Evolutionary conservation across 2,797 vertebrate genomes (phyloP).

Genomic region (Crocodylus rhombifer): DNA sequence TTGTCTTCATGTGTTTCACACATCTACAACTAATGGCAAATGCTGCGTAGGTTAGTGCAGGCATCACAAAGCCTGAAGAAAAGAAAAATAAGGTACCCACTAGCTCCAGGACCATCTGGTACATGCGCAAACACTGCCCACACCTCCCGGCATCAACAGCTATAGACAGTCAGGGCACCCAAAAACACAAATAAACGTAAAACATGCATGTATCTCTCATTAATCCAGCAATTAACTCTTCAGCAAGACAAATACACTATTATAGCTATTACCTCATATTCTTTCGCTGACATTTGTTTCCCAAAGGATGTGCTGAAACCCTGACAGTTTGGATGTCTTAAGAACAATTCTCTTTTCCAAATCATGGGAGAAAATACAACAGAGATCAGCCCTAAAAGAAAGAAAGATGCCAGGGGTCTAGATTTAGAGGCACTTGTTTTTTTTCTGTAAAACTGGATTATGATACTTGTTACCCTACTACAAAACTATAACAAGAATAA

Average conservation of each 20-base stretch:
- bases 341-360: neutral
- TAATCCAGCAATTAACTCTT: neutral
- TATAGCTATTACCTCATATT: fast-evolving
- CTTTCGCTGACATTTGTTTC: neutral
- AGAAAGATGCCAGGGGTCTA: neutral
- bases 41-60: fast-evolving
- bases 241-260: neutral
- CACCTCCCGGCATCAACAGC: neutral
- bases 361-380: neutral
- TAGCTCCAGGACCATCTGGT: neutral
- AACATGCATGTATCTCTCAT: neutral
- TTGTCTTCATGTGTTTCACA: neutral
- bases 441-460: neutral
- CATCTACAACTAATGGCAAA: fast-evolving
- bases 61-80: neutral
- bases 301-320: neutral
- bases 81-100: fast-evolving
- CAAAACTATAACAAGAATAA: neutral
- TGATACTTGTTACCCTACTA: neutral
- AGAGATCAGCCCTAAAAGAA: neutral
- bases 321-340: neutral
- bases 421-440: neutral
- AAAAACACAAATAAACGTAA: neutral
- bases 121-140: neutral
- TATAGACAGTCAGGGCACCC: neutral